Percentiles rank a stretch among this genome's conserved stretches.
Evolutionary conservation across 2,797 vertebrate species (phyloP).

Genomic region (Astyanax mexicanus): DNA sequence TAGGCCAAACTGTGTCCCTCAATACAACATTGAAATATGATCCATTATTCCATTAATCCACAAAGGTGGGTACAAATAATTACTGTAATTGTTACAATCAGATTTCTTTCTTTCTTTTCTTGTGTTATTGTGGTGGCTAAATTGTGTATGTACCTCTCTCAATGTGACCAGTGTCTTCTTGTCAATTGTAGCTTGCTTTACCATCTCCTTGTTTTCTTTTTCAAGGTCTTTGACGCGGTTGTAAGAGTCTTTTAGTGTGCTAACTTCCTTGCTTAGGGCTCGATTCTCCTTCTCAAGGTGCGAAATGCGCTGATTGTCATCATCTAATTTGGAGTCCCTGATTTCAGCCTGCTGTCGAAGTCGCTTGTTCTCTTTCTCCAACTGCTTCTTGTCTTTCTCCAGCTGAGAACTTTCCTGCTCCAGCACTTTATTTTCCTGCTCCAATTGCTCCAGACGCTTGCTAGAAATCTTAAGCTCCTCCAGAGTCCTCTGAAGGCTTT

Average conservation of each 20-base stretch:
- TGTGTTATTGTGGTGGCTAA: not conserved
- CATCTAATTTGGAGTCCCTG: conserved; percentile 92
- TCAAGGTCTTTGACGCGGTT: conserved; percentile 91
- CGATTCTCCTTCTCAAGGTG: conserved; percentile 95
- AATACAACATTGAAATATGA: too few species aligned
- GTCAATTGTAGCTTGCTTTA: conserved; percentile 92
- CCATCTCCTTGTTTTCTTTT: conserved; percentile 93
- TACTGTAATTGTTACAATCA: too few species aligned
- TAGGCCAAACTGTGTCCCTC: too few species aligned
- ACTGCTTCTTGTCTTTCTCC: conserved; percentile 96
- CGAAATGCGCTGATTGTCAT: conserved; percentile 88
- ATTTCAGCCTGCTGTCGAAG: conserved; percentile 96
- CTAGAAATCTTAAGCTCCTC: conserved; percentile 98
- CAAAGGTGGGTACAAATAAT: too few species aligned
- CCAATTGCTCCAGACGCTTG: conserved; percentile 94
- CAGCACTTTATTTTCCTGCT: conserved; percentile 91
- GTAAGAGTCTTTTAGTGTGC: conserved; percentile 90
- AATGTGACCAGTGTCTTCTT: conserved; percentile 93
- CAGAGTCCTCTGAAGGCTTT: conserved; percentile 89
- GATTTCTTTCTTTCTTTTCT: too few species aligned
- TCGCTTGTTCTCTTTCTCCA: conserved; percentile 97
- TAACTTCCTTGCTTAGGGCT: conserved; percentile 90
- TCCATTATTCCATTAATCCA: too few species aligned
- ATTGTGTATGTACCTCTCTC: conserved; percentile 83
- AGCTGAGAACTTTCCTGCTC: conserved; percentile 94